phyloP scores from a whole-genome alignment of 2,113 vertebrate species.

The Centropristis striata region DNA sequence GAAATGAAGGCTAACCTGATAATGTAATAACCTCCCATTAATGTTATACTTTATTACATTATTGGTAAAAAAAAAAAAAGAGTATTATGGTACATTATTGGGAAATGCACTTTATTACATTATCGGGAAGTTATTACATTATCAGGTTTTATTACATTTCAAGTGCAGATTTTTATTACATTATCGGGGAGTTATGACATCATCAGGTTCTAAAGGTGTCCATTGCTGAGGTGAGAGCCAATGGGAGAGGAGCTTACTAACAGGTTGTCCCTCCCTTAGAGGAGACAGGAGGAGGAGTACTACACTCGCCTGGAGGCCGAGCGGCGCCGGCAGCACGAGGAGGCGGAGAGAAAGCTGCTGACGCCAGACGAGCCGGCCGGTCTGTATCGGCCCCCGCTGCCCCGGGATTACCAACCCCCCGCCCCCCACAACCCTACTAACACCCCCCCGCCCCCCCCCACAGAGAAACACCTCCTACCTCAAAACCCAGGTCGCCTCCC shows the following conservation, averaged over 20 bases:
- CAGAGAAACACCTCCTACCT: constrained; percentile 99
- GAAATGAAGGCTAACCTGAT: too few species aligned
- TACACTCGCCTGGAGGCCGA: constrained; percentile 97
- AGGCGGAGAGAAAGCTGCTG: constrained; percentile 95
- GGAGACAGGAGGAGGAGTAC: constrained; percentile 99
- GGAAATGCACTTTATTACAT: too few species aligned
- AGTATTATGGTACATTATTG: too few species aligned
- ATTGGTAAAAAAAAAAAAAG: too few species aligned
- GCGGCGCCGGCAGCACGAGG: constrained; percentile 96
- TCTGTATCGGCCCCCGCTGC: constrained; percentile 98
- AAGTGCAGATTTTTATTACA: too few species aligned
- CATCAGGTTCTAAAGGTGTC: too few species aligned
- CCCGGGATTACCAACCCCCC: constrained; percentile 94
- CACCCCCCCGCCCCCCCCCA: constrained; percentile 94
- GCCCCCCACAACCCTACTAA: constrained; percentile 84
- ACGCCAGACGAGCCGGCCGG: constrained; percentile 93
- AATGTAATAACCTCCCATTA: too few species aligned
- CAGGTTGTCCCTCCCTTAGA: constrained; percentile 88
- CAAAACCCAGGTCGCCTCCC: constrained; percentile 98
- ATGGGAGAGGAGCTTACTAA: constrained; percentile 78
- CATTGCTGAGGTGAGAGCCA: constrained; percentile 45
- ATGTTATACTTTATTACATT: too few species aligned
- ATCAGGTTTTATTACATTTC: too few species aligned
- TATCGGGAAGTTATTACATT: too few species aligned
- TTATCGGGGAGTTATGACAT: too few species aligned